A percentile compares a stretch with the other conserved stretches of the same genome.
Conservation (phyloP, 2,888 invertebrate genomes). For the Nephrotoma appendiculata region DNA sequence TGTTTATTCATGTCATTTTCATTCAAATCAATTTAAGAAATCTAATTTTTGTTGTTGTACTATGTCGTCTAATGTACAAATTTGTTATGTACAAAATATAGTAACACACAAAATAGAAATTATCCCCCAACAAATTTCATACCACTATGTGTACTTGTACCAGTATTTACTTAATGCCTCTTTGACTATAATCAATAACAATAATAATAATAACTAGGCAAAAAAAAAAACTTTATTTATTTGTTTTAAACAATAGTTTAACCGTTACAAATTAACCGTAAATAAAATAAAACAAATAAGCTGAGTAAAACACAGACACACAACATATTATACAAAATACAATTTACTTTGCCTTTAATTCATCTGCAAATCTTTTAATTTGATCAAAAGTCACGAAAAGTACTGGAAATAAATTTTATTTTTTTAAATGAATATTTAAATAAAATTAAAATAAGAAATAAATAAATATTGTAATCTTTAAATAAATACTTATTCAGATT, state of each 20-base stretch:
- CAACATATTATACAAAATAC: neutral
- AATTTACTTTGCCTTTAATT: neutral
- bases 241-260: neutral
- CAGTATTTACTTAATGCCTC: neutral
- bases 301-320: neutral
- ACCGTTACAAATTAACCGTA: constrained; percentile 3
- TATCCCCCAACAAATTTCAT: neutral
- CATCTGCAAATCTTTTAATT: constrained; percentile 1
- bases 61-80: neutral
- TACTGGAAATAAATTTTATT: neutral
- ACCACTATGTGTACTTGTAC: neutral
- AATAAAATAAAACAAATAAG: neutral
- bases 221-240: neutral
- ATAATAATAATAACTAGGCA: neutral
- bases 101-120: neutral
- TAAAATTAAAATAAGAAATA: neutral
- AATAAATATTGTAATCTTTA: neutral
- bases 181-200: neutral
- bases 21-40: neutral
- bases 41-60: neutral
- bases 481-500: neutral
- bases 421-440: neutral
- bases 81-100: neutral
- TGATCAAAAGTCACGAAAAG: constrained; percentile 3
- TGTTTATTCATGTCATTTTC: neutral